Conservation (phyloP, 2,888 invertebrate species). For the Schizaphis graminum region DNA sequence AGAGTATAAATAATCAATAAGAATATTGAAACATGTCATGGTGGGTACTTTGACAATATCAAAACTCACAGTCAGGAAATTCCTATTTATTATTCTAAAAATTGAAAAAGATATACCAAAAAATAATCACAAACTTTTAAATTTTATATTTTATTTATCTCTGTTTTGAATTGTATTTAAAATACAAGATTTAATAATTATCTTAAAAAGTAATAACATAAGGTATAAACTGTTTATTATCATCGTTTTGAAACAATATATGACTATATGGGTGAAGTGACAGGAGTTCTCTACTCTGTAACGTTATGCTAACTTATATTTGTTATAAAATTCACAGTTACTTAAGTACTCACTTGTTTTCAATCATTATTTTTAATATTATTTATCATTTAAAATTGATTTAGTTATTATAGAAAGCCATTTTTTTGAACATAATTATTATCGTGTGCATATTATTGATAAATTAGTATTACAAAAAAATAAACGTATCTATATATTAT, state of each 20-base stretch:
- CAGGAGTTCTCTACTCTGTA: not conserved
- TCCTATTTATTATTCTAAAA: not conserved
- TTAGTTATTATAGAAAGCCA: not conserved
- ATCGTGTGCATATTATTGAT: not conserved
- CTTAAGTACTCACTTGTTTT: not conserved
- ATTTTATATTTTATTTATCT: not conserved
- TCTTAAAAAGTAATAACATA: not conserved
- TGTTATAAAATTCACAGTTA: not conserved
- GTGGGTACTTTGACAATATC: not conserved
- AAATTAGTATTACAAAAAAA: not conserved
- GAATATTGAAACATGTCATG: not conserved
- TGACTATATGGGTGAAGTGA: not conserved
- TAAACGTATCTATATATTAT: not conserved
- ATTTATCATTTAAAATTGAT: not conserved
- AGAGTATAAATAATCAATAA: not conserved
- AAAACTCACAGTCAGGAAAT: not conserved
- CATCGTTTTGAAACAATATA: not conserved
- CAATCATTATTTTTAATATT: not conserved
- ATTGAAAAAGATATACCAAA: not conserved
- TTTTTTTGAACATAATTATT: not conserved
- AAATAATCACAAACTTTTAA: not conserved
- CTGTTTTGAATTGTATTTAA: not conserved
- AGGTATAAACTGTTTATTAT: not conserved
- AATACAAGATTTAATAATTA: not conserved
- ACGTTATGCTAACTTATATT: not conserved